phyloP scores from a whole-genome alignment of 2,888 invertebrate genomes.

The Drosophila pegasa region DNA sequence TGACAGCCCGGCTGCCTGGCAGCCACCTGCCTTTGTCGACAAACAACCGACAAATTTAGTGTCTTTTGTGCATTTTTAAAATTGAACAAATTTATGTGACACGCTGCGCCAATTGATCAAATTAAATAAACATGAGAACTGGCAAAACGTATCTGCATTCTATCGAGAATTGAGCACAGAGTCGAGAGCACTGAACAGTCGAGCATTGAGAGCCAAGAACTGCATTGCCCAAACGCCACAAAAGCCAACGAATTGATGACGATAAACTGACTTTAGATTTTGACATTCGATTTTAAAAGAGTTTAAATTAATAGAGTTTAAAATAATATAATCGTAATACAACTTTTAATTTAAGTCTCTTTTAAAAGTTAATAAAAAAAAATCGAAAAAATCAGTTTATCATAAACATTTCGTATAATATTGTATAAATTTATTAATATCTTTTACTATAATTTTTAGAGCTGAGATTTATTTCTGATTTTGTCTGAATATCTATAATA shows the following conservation, averaged over 20 bases:
- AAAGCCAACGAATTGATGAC: slow-evolving; percentile 16
- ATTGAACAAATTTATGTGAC: slow-evolving; percentile 81
- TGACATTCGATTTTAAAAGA: not conserved
- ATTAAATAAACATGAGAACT: slow-evolving; percentile 82
- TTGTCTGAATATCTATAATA: too few relatives aligned
- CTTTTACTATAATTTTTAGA: too few relatives aligned
- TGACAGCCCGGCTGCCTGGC: slow-evolving; percentile 21
- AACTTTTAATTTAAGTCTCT: too few relatives aligned
- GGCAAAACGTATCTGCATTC: slow-evolving; percentile 4
- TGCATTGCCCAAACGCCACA: slow-evolving; percentile 15
- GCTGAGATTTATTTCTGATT: too few relatives aligned
- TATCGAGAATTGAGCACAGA: slow-evolving; percentile 10
- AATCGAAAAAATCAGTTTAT: too few relatives aligned
- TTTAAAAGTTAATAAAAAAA: too few relatives aligned
- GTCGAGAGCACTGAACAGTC: not conserved
- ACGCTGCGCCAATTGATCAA: slow-evolving; percentile 82
- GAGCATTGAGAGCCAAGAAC: not conserved
- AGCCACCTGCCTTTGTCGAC: slow-evolving; percentile 23
- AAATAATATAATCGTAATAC: too few relatives aligned
- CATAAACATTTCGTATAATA: too few relatives aligned
- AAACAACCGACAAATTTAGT: slow-evolving; percentile 69
- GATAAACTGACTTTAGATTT: slow-evolving; percentile 27
- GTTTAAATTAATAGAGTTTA: too few relatives aligned
- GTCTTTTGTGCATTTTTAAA: slow-evolving; percentile 70
- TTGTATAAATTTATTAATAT: too few relatives aligned